Conservation (phyloP, 2,888 invertebrate species). For the Apomyelois bistriatella region DNA sequence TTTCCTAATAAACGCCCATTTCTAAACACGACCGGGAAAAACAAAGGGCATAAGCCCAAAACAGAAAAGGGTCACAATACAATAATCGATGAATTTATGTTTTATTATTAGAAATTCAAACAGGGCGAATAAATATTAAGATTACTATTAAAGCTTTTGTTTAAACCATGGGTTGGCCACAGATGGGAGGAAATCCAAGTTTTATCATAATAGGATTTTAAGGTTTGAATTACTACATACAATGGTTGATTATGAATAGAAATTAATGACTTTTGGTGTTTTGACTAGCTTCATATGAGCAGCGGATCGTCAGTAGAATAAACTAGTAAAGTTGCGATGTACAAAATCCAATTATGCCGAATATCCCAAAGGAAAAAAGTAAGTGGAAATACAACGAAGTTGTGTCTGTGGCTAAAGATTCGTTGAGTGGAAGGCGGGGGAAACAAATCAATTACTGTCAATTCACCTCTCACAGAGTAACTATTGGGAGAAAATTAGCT, state of each 20-base stretch:
- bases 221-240: conserved; percentile 15
- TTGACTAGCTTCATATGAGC: neutral
- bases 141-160: conserved; percentile 33
- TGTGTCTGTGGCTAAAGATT: conserved; percentile 28
- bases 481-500: conserved; percentile 52
- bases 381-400: conserved; percentile 27
- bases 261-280: conserved; percentile 12
- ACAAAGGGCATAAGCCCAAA: conserved; percentile 49
- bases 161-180: conserved; percentile 29
- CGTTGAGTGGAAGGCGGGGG: conserved; percentile 30
- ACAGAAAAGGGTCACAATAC: conserved; percentile 46
- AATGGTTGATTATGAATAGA: conserved; percentile 11
- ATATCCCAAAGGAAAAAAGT: conserved; percentile 18
- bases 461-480: conserved; percentile 46
- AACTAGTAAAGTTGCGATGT: conserved; percentile 24
- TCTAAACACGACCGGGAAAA: conserved; percentile 52
- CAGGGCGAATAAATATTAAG: conserved; percentile 40
- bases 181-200: conserved; percentile 24
- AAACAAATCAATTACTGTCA: conserved; percentile 61
- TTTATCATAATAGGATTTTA: conserved; percentile 18
- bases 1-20: conserved; percentile 60
- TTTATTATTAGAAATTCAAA: conserved; percentile 42
- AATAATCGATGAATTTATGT: conserved; percentile 53
- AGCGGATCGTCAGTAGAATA: conserved; percentile 4
- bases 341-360: conserved; percentile 28